These are phyloP conservation scores for Stenichneumon culpator DNA, from an alignment of 2,888 invertebrate genomes.

Conservation along the genomic window DNA sequence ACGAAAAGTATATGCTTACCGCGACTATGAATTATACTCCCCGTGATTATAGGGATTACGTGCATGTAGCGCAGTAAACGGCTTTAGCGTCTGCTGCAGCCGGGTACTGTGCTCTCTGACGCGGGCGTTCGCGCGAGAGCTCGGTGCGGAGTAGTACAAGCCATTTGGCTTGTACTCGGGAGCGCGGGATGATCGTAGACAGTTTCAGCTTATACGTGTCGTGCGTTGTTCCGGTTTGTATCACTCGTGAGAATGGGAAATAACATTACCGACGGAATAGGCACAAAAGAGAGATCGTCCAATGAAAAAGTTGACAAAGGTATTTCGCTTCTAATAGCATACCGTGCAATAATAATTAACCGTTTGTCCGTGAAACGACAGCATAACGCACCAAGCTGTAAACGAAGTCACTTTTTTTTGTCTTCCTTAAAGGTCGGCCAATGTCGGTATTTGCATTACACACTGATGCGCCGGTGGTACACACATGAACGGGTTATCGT, in stretches of 20 bases:
- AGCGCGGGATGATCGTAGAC: conserved; percentile 37
- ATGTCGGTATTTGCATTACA: background rate
- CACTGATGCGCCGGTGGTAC: background rate
- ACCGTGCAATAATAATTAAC: conserved; percentile 33
- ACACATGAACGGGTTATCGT: background rate
- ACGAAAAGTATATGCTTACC: conserved; percentile 77
- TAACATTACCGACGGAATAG: conserved; percentile 7
- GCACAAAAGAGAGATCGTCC: background rate
- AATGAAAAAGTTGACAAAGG: conserved; percentile 3
- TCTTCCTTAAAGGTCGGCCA: background rate
- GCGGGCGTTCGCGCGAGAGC: conserved; percentile 57
- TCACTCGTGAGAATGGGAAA: conserved; percentile 21
- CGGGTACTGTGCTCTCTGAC: conserved; percentile 31
- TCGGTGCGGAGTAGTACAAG: background rate
- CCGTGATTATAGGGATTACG: conserved; percentile 81
- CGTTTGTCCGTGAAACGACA: conserved; percentile 16
- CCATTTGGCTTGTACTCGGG: conserved; percentile 29
- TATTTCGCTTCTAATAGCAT: conserved; percentile 6
- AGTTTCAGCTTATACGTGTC: background rate
- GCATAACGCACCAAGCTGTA: conserved; percentile 19
- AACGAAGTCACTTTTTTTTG: background rate
- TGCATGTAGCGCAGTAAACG: conserved; percentile 76
- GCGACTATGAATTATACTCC: conserved; percentile 79
- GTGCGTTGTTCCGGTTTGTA: conserved; percentile 23
- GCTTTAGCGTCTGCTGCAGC: conserved; percentile 64